A percentile compares a stretch with the other conserved stretches of the same genome.
These are phyloP conservation scores for Euthynnus affinis DNA, from an alignment of 2,797 vertebrate genomes.

Conservation along the genomic window DNA sequence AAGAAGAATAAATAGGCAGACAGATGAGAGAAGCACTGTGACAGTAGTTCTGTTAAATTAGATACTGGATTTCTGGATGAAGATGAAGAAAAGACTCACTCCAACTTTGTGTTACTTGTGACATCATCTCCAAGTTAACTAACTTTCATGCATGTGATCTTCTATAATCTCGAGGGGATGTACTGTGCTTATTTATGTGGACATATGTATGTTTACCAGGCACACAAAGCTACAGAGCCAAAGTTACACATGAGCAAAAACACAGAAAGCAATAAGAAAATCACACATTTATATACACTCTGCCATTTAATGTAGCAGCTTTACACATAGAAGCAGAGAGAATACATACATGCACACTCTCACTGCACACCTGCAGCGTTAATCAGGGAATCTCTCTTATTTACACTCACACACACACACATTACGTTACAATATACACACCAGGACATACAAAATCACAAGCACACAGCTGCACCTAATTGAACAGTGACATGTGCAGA, in stretches of 20 bases:
- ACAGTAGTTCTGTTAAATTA: conserved; percentile 34
- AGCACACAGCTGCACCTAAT: conserved; percentile 17
- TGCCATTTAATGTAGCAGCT: neutral
- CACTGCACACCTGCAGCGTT: neutral
- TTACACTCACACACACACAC: neutral
- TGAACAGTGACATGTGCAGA: conserved; percentile 12
- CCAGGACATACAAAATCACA: neutral
- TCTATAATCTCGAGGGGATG: neutral
- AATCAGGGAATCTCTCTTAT: neutral
- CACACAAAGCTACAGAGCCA: neutral
- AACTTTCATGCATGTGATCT: neutral
- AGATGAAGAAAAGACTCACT: conserved; percentile 7
- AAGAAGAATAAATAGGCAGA: conserved; percentile 16
- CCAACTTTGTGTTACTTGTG: conserved; percentile 7
- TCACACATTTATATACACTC: neutral
- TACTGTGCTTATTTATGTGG: too few species aligned
- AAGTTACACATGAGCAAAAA: too few species aligned
- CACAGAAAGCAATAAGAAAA: neutral
- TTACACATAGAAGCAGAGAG: neutral
- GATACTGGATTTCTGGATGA: neutral
- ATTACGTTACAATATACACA: neutral
- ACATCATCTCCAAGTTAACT: conserved; percentile 13
- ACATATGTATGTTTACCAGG: neutral
- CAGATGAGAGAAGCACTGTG: conserved; percentile 24
- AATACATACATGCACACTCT: neutral